Conservation (phyloP, 2,888 invertebrate species). For the Agonopterix arenella region DNA sequence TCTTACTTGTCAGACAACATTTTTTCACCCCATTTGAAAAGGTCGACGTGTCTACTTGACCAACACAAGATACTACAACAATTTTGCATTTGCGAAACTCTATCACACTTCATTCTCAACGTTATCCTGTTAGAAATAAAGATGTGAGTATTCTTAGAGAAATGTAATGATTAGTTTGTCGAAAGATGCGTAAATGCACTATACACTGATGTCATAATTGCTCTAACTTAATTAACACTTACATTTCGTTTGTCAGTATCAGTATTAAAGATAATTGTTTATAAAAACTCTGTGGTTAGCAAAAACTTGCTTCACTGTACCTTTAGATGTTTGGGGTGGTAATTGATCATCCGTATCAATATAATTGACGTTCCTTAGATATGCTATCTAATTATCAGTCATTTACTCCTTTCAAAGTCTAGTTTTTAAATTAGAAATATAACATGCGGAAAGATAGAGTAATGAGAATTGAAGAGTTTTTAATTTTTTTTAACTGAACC, state of each 20-base stretch:
- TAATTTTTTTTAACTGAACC: too few species aligned
- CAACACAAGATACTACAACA: slow-evolving; percentile 14
- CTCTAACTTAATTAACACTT: slow-evolving; percentile 53
- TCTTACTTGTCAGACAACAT: slow-evolving; percentile 28
- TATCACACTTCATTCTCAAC: not conserved
- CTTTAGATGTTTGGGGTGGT: slow-evolving; percentile 3
- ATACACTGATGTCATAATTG: slow-evolving; percentile 42
- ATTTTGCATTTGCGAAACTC: slow-evolving; percentile 4
- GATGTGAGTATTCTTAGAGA: not conserved
- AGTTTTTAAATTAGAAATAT: slow-evolving; percentile 2
- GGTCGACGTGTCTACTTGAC: slow-evolving; percentile 38
- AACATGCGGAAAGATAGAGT: too few species aligned
- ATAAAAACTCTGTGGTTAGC: slow-evolving; percentile 4
- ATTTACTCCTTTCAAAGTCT: slow-evolving; percentile 3
- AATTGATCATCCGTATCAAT: slow-evolving; percentile 7
- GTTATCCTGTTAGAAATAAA: not conserved
- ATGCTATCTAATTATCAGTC: slow-evolving; percentile 7
- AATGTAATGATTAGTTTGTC: slow-evolving; percentile 10
- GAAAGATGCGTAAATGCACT: slow-evolving; percentile 26
- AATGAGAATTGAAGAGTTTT: too few species aligned
- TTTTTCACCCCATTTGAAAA: slow-evolving; percentile 43
- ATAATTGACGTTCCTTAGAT: slow-evolving; percentile 5
- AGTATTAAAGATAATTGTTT: slow-evolving; percentile 37
- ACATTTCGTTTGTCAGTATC: slow-evolving; percentile 36
- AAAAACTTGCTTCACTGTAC: not conserved